A percentile compares a stretch with the other conserved stretches of the same genome.
Evolutionary conservation across 1,140 invertebrate species (phyloP).

Genomic region (Protaetia brevitarsis): DNA sequence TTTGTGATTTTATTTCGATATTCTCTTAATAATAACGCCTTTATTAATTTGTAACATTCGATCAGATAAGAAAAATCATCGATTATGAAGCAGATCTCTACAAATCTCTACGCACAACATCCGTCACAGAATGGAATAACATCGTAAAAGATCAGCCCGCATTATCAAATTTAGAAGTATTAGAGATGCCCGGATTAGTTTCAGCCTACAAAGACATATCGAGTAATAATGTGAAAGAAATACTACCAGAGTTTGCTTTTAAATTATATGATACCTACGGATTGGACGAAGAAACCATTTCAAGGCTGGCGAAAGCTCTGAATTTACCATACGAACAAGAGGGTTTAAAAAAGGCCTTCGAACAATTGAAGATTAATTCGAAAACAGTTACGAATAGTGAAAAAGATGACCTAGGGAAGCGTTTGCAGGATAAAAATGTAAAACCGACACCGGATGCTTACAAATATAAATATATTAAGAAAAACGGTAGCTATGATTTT

Average conservation of each 20-base stretch:
- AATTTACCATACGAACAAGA: slow-evolving; percentile 59
- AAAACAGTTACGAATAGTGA: slow-evolving; percentile 47
- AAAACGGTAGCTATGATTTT: slow-evolving; percentile 37
- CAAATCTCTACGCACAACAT: slow-evolving; percentile 53
- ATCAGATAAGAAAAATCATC: slow-evolving; percentile 64
- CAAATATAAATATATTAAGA: slow-evolving; percentile 65
- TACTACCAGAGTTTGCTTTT: slow-evolving; percentile 58
- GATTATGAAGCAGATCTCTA: slow-evolving; percentile 68
- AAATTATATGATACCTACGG: slow-evolving; percentile 78
- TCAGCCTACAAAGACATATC: slow-evolving; percentile 63
- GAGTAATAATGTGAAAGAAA: slow-evolving; percentile 31
- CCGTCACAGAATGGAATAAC: slow-evolving; percentile 62
- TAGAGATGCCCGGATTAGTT: slow-evolving; percentile 61
- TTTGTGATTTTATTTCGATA: too few species aligned
- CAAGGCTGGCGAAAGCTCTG: slow-evolving; percentile 64
- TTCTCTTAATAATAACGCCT: too few species aligned
- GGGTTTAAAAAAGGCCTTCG: slow-evolving; percentile 59
- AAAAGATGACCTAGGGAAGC: slow-evolving; percentile 35
- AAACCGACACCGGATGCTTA: slow-evolving; percentile 60
- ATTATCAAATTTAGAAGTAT: slow-evolving; percentile 56
- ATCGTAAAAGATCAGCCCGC: slow-evolving; percentile 59
- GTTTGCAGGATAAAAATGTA: background rate
- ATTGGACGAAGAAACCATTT: slow-evolving; percentile 68
- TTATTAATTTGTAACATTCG: too few species aligned
- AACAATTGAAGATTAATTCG: slow-evolving; percentile 52